phyloP scores from a whole-genome alignment of 2,888 invertebrate genomes.

The Cordilura impudica region DNA sequence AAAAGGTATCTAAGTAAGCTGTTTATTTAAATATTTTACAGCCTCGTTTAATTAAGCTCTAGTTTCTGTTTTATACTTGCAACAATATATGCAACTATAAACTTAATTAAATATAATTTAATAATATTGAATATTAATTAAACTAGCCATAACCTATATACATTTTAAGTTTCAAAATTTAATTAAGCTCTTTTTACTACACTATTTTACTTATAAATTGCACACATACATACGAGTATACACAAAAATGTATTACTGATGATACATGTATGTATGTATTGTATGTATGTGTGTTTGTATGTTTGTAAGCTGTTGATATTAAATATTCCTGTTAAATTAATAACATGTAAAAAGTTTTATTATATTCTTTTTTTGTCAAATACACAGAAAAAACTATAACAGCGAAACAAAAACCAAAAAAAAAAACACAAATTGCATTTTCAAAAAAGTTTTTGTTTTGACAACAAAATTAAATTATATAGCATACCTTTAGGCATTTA shows the following conservation, averaged over 20 bases:
- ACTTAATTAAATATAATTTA: constrained; percentile 40
- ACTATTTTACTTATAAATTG: not conserved
- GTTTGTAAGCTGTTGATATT: constrained; percentile 56
- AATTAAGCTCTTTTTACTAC: constrained; percentile 49
- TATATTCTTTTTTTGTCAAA: constrained; percentile 23
- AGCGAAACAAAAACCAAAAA: constrained; percentile 25
- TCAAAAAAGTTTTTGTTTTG: constrained; percentile 62
- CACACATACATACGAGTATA: constrained; percentile 9
- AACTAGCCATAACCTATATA: constrained; percentile 44
- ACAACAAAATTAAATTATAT: constrained; percentile 62
- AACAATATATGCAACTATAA: not conserved
- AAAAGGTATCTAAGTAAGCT: too few relatives aligned
- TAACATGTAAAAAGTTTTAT: constrained; percentile 54
- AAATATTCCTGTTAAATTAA: constrained; percentile 62
- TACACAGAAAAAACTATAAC: constrained; percentile 2
- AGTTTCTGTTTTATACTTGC: not conserved
- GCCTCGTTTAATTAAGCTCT: not conserved
- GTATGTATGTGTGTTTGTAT: too few relatives aligned
- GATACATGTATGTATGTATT: constrained; percentile 7
- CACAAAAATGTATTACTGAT: constrained; percentile 33
- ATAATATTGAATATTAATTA: constrained; percentile 50
- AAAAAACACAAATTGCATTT: constrained; percentile 48
- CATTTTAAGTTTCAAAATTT: constrained; percentile 51
- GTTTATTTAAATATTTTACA: too few relatives aligned
- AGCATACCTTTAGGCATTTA: constrained; percentile 62